These are phyloP conservation scores for Recurvirostra avosetta DNA, from an alignment of 2,113 vertebrate species.

Conservation along the genomic window DNA sequence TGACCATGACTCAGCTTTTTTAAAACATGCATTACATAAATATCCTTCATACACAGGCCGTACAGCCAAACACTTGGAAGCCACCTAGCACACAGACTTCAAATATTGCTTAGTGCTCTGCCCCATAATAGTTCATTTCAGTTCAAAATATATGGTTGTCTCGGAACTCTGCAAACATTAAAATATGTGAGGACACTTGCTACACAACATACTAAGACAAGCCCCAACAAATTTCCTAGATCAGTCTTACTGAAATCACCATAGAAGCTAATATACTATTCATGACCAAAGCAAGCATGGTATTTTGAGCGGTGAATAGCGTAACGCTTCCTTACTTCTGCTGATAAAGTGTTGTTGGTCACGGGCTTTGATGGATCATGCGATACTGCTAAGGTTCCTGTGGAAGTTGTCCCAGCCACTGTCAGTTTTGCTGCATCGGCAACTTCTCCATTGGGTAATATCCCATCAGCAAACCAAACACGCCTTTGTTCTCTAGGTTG, in stretches of 20 bases:
- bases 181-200: not conserved
- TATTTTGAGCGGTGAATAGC: not conserved
- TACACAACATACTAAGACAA: not conserved
- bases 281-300: not conserved
- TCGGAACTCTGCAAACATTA: not conserved
- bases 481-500: conserved; percentile 91
- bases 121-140: not conserved
- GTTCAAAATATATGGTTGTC: not conserved
- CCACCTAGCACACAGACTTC: not conserved
- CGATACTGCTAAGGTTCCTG: conserved; percentile 79
- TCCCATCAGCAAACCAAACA: conserved; percentile 96
- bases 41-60: not conserved
- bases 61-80: not conserved
- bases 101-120: not conserved
- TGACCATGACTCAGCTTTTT: not conserved
- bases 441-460: conserved; percentile 93
- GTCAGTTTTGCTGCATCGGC: conserved; percentile 87
- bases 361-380: conserved; percentile 84
- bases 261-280: not conserved
- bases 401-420: conserved; percentile 75
- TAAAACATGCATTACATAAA: not conserved
- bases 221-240: not conserved
- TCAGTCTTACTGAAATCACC: not conserved
- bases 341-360: conserved; percentile 70
- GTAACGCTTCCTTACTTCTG: conserved; percentile 77